phyloP scores from a whole-genome alignment of 2,797 vertebrate genomes.

The Sus cebifrons region DNA sequence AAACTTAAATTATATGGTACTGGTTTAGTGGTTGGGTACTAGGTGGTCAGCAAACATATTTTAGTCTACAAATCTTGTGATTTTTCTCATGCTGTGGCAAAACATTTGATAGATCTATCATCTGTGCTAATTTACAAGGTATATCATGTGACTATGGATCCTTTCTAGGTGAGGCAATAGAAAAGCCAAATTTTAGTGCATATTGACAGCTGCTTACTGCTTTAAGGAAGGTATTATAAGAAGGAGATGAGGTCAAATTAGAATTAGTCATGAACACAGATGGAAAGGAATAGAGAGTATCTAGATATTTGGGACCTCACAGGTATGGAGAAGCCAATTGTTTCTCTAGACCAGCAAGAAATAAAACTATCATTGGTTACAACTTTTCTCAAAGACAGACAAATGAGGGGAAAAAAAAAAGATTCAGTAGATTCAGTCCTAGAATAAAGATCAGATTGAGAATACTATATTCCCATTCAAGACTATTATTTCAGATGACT shows the following conservation, averaged over 20 bases:
- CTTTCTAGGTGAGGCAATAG: not conserved
- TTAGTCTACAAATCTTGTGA: not conserved
- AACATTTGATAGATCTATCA: not conserved
- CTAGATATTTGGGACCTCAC: not conserved
- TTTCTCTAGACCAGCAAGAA: not conserved
- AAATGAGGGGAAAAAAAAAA: not conserved
- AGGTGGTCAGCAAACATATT: not conserved
- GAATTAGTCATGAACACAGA: not conserved
- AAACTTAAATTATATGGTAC: not conserved
- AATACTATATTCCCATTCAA: not conserved
- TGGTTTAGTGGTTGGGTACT: not conserved
- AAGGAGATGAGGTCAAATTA: not conserved
- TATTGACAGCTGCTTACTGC: not conserved
- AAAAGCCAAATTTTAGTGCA: not conserved
- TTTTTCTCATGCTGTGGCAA: not conserved
- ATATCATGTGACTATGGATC: not conserved
- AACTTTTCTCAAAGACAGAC: not conserved
- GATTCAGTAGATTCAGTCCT: not conserved
- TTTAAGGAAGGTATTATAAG: not conserved
- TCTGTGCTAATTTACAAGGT: not conserved
- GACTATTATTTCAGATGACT: constrained; percentile 25
- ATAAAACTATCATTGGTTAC: not conserved
- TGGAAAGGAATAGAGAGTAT: not conserved
- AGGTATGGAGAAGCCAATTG: not conserved
- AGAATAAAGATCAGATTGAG: not conserved